These are phyloP conservation scores for Meles meles DNA, from an alignment of 2,113 vertebrate genomes.

Conservation along the genomic window DNA sequence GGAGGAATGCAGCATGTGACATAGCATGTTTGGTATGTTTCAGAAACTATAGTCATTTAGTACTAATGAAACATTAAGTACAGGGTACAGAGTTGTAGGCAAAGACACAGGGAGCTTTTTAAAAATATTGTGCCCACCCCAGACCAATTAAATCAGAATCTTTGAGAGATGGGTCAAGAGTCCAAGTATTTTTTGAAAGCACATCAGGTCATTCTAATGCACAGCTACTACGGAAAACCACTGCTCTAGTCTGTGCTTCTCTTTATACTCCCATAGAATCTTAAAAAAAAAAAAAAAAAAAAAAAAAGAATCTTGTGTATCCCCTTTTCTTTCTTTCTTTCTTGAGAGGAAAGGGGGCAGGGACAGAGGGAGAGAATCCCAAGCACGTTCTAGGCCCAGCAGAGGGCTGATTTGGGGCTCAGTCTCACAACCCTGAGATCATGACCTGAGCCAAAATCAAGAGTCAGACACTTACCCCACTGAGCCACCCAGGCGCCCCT, in stretches of 20 bases:
- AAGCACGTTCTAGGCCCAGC: too few species aligned
- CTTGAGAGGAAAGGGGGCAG: too few species aligned
- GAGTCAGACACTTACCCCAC: too few species aligned
- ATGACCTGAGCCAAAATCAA: too few species aligned
- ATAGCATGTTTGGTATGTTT: neutral
- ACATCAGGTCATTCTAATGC: neutral
- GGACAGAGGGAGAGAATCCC: too few species aligned
- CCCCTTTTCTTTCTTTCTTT: too few species aligned
- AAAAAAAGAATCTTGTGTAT: neutral
- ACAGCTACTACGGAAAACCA: neutral
- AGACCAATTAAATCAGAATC: neutral
- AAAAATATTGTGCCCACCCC: neutral
- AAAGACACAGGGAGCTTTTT: neutral
- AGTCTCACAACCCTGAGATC: too few species aligned
- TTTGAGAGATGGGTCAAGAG: neutral
- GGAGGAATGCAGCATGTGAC: neutral
- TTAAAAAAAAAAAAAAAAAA: too few species aligned
- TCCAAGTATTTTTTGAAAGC: neutral
- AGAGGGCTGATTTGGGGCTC: too few species aligned
- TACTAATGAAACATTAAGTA: neutral
- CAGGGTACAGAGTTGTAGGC: neutral
- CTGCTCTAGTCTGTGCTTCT: neutral
- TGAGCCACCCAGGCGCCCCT: too few species aligned
- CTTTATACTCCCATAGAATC: neutral
- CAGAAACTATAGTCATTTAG: neutral